A percentile compares a stretch with the other conserved stretches of the same genome.
Evolutionary conservation across 2,888 invertebrate genomes (phyloP).

Genomic region (Drosophila nr. perissopoda): DNA sequence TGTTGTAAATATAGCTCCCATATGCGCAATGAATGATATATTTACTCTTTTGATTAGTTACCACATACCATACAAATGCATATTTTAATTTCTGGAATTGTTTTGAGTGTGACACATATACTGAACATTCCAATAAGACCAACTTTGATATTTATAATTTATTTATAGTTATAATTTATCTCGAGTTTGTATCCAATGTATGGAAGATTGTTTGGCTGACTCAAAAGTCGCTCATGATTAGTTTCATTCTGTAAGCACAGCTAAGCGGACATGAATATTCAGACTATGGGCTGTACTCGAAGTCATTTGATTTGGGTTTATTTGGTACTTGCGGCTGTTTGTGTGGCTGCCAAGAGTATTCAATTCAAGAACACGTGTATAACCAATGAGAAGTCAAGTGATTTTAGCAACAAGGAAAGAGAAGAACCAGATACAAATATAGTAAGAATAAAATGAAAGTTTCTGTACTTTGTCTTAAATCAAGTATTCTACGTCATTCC

Average conservation of each 20-base stretch:
- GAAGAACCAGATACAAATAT: not conserved
- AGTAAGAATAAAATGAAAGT: not conserved
- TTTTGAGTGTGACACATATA: not conserved
- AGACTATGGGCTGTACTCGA: conserved; percentile 6
- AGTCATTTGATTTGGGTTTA: not conserved
- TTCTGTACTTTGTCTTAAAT: not conserved
- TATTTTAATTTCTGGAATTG: not conserved
- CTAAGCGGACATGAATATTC: not conserved
- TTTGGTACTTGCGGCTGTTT: not conserved
- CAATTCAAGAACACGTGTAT: not conserved
- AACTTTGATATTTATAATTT: not conserved
- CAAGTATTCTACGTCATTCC: not conserved
- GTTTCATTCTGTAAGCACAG: not conserved
- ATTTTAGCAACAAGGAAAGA: not conserved
- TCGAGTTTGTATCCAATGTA: not conserved
- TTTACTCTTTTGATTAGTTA: not conserved
- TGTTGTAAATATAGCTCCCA: accelerated
- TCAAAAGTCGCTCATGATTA: not conserved
- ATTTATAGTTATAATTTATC: not conserved
- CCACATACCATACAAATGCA: accelerated
- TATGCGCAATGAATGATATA: not conserved
- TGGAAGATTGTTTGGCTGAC: not conserved
- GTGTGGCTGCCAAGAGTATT: too few species aligned
- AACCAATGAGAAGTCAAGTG: not conserved
- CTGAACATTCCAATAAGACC: not conserved